Conservation (phyloP, 1,140 invertebrate species). For the Lucilia cuprina region DNA sequence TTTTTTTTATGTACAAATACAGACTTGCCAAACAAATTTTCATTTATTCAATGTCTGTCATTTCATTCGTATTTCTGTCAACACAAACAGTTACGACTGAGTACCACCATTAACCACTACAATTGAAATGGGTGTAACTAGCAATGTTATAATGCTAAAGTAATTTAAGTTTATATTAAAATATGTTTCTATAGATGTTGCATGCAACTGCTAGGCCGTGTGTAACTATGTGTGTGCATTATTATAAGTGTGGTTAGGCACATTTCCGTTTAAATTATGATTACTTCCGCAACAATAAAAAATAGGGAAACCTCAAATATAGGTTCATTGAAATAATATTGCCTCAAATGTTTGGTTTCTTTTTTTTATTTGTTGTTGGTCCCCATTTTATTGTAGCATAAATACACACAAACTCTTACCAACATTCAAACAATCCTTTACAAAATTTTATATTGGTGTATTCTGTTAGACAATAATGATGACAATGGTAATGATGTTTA, state of each 20-base stretch:
- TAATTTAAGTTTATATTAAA: not conserved
- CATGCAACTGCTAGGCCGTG: not conserved
- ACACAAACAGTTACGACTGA: not conserved
- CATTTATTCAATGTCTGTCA: not conserved
- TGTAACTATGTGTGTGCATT: not conserved
- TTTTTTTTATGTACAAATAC: not conserved
- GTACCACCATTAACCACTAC: not conserved
- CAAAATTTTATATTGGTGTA: not conserved
- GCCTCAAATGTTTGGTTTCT: not conserved
- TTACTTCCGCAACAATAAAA: constrained; percentile 30
- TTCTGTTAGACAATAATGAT: not conserved
- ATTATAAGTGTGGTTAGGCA: constrained; percentile 32
- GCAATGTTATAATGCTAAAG: not conserved
- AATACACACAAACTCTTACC: not conserved
- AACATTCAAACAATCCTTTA: not conserved
- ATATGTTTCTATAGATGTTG: no score
- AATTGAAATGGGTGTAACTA: not conserved
- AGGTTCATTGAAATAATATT: constrained; percentile 31
- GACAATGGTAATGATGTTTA: not conserved
- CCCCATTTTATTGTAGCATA: no score
- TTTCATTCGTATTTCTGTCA: not conserved
- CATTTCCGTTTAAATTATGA: constrained; percentile 34
- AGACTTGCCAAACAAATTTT: no score
- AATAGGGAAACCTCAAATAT: constrained; percentile 25
- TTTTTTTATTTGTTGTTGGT: not conserved